A percentile compares a stretch with the other conserved stretches of the same genome.
phyloP scores from a whole-genome alignment of 23 tunicate species.

The Styela clava region DNA sequence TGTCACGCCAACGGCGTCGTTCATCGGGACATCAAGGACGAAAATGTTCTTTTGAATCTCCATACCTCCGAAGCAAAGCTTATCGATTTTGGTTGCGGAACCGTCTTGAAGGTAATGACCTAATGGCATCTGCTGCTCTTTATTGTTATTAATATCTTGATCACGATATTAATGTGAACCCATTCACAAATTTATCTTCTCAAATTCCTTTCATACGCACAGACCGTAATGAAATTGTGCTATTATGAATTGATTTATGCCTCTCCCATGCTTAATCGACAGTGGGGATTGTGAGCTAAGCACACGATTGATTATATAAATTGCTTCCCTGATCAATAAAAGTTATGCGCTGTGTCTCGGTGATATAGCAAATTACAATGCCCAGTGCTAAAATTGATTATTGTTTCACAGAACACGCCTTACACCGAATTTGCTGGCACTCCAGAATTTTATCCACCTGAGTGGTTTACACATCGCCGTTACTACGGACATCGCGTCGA shows the following conservation, averaged over 20 bases:
- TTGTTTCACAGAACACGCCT: conserved; percentile 51
- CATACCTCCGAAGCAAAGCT: conserved; percentile 91
- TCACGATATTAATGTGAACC: neutral
- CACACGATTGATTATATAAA: neutral
- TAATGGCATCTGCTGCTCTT: neutral
- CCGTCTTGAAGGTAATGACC: conserved; percentile 69
- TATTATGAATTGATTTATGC: too few relatives aligned
- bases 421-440: conserved; percentile 99
- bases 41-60: conserved; percentile 80
- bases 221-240: too few relatives aligned
- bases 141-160: neutral
- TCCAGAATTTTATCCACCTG: conserved; percentile 98
- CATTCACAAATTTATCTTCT: too few relatives aligned
- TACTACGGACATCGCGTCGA: conserved; percentile 76
- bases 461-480: conserved; percentile 85
- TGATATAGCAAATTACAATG: too few relatives aligned
- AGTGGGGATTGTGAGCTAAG: too few relatives aligned
- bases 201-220: too few relatives aligned
- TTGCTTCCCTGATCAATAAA: neutral
- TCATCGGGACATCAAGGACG: conserved; percentile 96
- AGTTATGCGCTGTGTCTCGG: too few relatives aligned
- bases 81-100: conserved; percentile 97
- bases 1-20: conserved; percentile 98
- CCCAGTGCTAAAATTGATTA: too few relatives aligned
- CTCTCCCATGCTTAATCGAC: neutral